Base-by-base conservation (phyloP, 2,888 invertebrate species). In the Synanthedon tipuliformis region DNA sequence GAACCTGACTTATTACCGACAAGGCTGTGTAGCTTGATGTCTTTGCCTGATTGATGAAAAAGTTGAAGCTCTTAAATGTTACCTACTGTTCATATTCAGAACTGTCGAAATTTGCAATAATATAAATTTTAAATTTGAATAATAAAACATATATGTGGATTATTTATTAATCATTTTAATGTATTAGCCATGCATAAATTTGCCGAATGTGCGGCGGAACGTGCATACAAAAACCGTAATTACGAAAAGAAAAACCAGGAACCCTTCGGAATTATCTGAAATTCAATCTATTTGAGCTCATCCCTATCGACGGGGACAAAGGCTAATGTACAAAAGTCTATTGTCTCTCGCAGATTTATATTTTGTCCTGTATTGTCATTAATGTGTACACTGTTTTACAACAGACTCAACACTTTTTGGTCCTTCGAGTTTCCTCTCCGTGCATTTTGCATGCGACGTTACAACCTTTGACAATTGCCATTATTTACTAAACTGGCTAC, bases 201-300 rank as follows among this genome's bases (percentile, higher is more conserved):
- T n/a, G 13, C 45, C n/a, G 8, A 45, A 45, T 45, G 45, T 45
- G 45, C 15, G 12, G 15, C 12, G 45, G 45, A 7, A 45, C 15
- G 45, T 45, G 45, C n/a, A 45, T 45, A 45, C n/a, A 45, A 58
- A 60, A 57, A 50, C 56, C 57, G 72, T 59, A 63, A 64, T 61
- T 60, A 58, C 55, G 56, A 59, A 61, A 81, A 81, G 76, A 81
- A 79, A 80, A 82, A 80, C 73, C 75, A 66, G 61, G 64, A 71
- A 71, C 76, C 73, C 72, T 73, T 72, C 69, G 70, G 77, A 75
- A 81, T 82, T 84, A 85, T 84, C 83, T 78, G 74, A 75, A 78
- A 81, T 82, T 80, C 82, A 81, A 84, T 82, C 81, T 84, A 80
- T 81, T 81, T 78, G 77, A 78, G 78, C 73, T 72, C 75, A 73